Base-by-base conservation (phyloP, 2,113 vertebrate species). In the Coptodon rendalli region DNA sequence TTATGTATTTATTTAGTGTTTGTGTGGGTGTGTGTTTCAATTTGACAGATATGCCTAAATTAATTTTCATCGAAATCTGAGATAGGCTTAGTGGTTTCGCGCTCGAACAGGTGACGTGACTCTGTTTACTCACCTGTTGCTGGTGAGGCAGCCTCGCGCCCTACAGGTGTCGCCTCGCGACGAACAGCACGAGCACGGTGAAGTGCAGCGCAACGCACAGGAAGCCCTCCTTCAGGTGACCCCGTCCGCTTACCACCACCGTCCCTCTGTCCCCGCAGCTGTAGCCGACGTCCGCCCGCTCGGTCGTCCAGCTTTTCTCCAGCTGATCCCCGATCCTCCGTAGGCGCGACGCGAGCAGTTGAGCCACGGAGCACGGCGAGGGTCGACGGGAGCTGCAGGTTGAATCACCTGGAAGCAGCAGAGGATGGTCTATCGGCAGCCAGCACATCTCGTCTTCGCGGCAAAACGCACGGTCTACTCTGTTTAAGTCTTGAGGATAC, bases 301-400 rank as follows among this genome's bases (percentile, higher is more conserved):
- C 52, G 48, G 83, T 73, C 40, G 81, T 71, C 81, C 94, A 93
- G 84, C 92, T 91, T 31, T 94, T 96, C 82, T 97, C 94, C 90
- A 98, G 94, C 95, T 96, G 96, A 91, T 97, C 97, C n/a, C 97
- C 97, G 93, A 97, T 96, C 81, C 93, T 95, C 84, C 96, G 95
- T 91, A 98, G 92, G 31, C 97, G 96, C 56, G 95, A 92, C 22
- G 97, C 97, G 2, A 97, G 94, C 50, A 95, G 86, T 91, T 95
- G 96, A 43, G 95, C 93, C 85, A 89, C 92, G 31, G 96, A 93
- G 92, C 95, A 94, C n/a, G 95, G 90, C 45, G 93, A 92, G 3
- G 87, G 92, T 82, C 93, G 78, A 81, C 89, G 95, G 82, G 83
- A 90, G 29, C 86, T 68, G 91, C 95, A 92, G 90, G 85, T 87